Evolutionary conservation across 1,140 invertebrate genomes (phyloP).

Genomic region (Hypsibius dujardini): DNA sequence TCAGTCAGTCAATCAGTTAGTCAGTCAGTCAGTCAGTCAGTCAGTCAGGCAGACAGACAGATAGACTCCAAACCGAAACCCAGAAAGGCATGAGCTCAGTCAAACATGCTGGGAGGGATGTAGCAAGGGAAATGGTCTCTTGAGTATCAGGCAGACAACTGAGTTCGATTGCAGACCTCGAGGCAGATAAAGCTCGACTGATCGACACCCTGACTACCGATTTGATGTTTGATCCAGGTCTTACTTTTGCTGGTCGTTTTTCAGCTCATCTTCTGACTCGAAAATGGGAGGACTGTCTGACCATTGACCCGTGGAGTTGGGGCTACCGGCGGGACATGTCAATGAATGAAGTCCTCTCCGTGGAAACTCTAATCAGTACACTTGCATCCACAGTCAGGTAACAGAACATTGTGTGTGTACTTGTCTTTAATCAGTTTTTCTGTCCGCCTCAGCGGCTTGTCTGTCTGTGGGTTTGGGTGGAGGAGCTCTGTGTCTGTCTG

Average conservation of each 20-base stretch:
- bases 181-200: too few relatives aligned
- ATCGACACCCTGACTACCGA: too few relatives aligned
- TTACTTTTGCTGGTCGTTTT: background rate
- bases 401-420: constrained; percentile 17
- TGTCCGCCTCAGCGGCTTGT: too few relatives aligned
- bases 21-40: too few relatives aligned
- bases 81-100: too few relatives aligned
- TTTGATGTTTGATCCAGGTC: background rate
- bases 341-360: constrained; percentile 51
- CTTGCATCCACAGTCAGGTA: constrained; percentile 50
- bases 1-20: too few relatives aligned
- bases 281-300: constrained; percentile 42
- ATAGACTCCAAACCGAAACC: too few relatives aligned
- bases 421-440: too few relatives aligned
- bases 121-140: background rate
- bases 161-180: too few relatives aligned
- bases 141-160: background rate
- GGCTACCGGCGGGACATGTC: constrained; percentile 57
- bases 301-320: constrained; percentile 75
- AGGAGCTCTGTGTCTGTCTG: too few relatives aligned
- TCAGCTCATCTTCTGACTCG: background rate
- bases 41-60: too few relatives aligned
- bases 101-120: background rate
- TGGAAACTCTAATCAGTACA: constrained; percentile 50
- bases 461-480: too few relatives aligned